A percentile compares a stretch with the other conserved stretches of the same genome.
phyloP scores from a whole-genome alignment of 2,888 invertebrate species.

The Eumerus sabulonum region DNA sequence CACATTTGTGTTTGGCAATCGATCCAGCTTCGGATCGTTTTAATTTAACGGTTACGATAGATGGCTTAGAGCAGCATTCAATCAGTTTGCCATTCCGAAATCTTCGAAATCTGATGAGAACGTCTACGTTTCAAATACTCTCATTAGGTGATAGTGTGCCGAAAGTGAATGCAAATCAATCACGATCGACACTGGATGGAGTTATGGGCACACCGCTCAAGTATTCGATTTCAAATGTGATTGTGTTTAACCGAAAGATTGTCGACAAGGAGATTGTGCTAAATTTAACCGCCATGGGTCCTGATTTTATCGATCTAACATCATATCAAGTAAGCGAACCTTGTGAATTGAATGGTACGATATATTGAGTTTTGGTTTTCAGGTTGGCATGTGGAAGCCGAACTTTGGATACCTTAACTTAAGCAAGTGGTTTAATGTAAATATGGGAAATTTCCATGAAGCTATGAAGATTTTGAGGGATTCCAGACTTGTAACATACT shows the following conservation, averaged over 20 bases:
- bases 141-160: constrained; percentile 74
- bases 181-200: constrained; percentile 74
- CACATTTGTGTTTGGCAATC: constrained; percentile 75
- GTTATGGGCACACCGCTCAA: constrained; percentile 69
- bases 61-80: constrained; percentile 75
- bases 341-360: too few species aligned
- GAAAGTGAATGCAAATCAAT: constrained; percentile 69
- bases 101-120: constrained; percentile 72
- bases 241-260: constrained; percentile 75
- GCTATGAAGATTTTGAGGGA: constrained; percentile 82
- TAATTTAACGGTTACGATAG: constrained; percentile 73
- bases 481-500: constrained; percentile 82
- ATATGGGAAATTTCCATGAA: constrained; percentile 73
- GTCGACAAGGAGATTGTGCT: constrained; percentile 72
- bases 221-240: constrained; percentile 75
- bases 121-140: constrained; percentile 75
- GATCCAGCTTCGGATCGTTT: constrained; percentile 72
- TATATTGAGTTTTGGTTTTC: constrained; percentile 11
- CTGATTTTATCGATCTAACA: constrained; percentile 77
- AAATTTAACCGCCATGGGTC: constrained; percentile 77
- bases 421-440: constrained; percentile 72
- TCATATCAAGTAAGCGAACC: constrained; percentile 74
- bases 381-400: constrained; percentile 75
- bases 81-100: constrained; percentile 75
- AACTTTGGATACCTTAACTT: constrained; percentile 76